Percentiles rank a stretch among this genome's conserved stretches.
Conservation (phyloP, 2,888 invertebrate genomes). For the Microplitis deprimator region DNA sequence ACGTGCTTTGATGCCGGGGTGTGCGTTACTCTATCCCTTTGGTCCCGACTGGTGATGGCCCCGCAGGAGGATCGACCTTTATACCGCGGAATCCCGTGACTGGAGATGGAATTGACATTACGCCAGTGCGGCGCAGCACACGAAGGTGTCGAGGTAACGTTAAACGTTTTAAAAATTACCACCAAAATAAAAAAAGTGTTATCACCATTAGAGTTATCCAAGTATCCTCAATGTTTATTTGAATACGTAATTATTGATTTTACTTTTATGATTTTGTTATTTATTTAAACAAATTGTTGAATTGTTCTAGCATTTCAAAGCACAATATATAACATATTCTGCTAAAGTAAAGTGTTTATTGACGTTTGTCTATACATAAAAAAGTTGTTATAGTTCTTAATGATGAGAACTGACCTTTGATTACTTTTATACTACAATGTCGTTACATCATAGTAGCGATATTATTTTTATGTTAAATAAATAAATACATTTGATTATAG, state of each 20-base stretch:
- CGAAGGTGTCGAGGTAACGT: constrained; percentile 69
- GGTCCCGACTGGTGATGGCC: constrained; percentile 29
- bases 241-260: not conserved
- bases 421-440: not conserved
- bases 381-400: not conserved
- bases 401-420: not conserved
- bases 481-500: not conserved
- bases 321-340: too few species aligned
- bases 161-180: constrained; percentile 23
- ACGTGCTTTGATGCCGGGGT: constrained; percentile 48
- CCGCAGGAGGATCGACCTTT: constrained; percentile 66
- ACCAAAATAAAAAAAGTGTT: constrained; percentile 9
- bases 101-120: constrained; percentile 76
- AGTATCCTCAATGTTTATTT: constrained; percentile 2
- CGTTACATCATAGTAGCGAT: not conserved
- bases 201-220: not conserved
- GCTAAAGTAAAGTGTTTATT: not conserved
- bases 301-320: not conserved
- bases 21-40: constrained; percentile 29
- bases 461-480: not conserved
- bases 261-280: not conserved
- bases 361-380: not conserved
- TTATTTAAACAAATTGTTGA: not conserved
- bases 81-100: constrained; percentile 78
- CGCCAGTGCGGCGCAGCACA: constrained; percentile 71